Evolutionary conservation across 2,797 vertebrate species (phyloP).

Genomic region (Myotis daubentonii): DNA sequence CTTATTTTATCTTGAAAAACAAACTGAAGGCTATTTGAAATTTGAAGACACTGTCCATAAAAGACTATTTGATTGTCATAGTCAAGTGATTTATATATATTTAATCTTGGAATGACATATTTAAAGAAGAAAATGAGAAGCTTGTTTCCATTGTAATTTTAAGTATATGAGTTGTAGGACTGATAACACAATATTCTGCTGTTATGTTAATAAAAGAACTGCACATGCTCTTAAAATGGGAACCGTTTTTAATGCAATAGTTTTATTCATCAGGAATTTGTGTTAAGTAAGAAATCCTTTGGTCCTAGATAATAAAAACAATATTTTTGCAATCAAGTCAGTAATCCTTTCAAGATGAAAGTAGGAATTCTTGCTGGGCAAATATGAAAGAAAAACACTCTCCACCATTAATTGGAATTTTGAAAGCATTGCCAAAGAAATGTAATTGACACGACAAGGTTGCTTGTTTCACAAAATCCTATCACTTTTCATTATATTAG

Average conservation of each 20-base stretch:
- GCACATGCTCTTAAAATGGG: neutral
- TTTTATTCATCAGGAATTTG: slow-evolving; percentile 51
- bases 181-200: neutral
- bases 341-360: slow-evolving; percentile 72
- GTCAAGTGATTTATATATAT: slow-evolving; percentile 20
- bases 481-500: slow-evolving; percentile 69
- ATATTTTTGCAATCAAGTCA: slow-evolving; percentile 69
- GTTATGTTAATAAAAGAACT: neutral
- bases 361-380: slow-evolving; percentile 46
- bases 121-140: slow-evolving; percentile 49
- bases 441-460: slow-evolving; percentile 63
- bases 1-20: neutral
- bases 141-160: slow-evolving; percentile 39
- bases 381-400: slow-evolving; percentile 73
- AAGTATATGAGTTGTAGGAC: neutral
- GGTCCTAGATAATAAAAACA: slow-evolving; percentile 51
- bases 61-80: neutral
- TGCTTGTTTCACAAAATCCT: slow-evolving; percentile 69
- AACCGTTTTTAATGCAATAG: slow-evolving; percentile 26
- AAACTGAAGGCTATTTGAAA: neutral
- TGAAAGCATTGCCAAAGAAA: slow-evolving; percentile 68
- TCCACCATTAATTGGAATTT: slow-evolving; percentile 75
- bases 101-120: slow-evolving; percentile 18
- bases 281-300: slow-evolving; percentile 34
- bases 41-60: neutral